Base-by-base conservation (phyloP, 2,113 vertebrate genomes). In the Myotis yumanensis region DNA sequence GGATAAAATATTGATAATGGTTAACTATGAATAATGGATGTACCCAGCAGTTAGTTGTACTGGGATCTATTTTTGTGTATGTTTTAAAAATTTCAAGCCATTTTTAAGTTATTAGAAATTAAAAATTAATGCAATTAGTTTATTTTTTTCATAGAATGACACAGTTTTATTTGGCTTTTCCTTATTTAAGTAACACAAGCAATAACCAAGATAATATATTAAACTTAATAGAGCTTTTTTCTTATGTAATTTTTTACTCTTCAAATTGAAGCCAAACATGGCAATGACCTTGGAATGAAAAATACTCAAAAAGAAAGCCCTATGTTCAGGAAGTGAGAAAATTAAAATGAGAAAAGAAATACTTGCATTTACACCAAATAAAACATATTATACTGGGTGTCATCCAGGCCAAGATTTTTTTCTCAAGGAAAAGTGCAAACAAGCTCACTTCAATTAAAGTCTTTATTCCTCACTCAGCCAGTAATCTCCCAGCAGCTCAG, bases 311-410 rank as follows among this genome's bases (percentile, higher is more conserved):
- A 85, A 96, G 71, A 96, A 83, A 97, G 76, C 37, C 73, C 90
- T 51, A 82, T 73, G 80, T 97, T 97, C 95, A 97, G 92, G 94
- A 97, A 97, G 97, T 87, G 48, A 93, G 79, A 77, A 91, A 91
- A 66, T 62, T 62, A 62, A 62, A 62, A 25, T 28, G 57, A 59
- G 23, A 25, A 89, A 59, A 94, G 96, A 97, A 95, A 68, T 81
- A 51, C 89, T 51, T 84, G 43, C 28, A 95, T 35, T 90, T 84
- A 72, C 6, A 85, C 93, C 46, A 95, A 76, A 91, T 80, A 91
- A 91, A 93, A 89, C 25, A n/a, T 68, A 85, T 90, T 87, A 84
- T 46, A 57, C 23, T 71, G 73, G 76, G 75, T 46, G 17, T 59
- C 59, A 90, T 72, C 66, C 80, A 95, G 88, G 72, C 72, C 84